Conservation (phyloP, 2,797 vertebrate genomes). For the Acipenser oxyrinchus region DNA sequence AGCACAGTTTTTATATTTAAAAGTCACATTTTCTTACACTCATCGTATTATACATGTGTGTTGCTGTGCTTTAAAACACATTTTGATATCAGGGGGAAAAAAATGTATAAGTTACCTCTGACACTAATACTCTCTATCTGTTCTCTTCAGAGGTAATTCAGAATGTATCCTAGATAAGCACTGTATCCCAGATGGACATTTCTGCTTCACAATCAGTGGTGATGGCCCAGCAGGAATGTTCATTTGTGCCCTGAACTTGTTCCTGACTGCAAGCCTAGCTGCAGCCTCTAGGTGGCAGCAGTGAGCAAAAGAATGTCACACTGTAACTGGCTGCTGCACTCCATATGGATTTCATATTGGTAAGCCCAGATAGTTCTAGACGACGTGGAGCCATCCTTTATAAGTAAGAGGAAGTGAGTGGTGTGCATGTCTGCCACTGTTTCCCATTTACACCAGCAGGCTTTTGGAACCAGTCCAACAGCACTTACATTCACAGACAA, state of each 20-base stretch:
- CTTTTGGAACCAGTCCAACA: slow-evolving; percentile 32
- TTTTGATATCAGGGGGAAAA: no score
- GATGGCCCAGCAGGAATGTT: background rate
- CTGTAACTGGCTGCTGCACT: slow-evolving; percentile 23
- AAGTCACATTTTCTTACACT: no score
- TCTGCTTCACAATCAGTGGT: no score
- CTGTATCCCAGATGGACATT: no score
- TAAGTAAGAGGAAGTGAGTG: slow-evolving; percentile 52
- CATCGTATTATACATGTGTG: no score
- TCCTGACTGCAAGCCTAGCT: slow-evolving; percentile 38
- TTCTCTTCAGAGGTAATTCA: no score
- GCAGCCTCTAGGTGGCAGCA: slow-evolving; percentile 54
- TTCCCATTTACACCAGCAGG: slow-evolving; percentile 40
- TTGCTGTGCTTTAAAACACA: no score
- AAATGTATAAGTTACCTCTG: no score
- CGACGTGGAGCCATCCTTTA: slow-evolving; percentile 60
- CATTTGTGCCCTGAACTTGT: slow-evolving; percentile 17
- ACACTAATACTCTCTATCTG: no score
- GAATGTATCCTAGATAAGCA: no score
- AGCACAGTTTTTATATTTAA: no score
- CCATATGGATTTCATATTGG: slow-evolving; percentile 71
- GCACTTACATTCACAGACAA: slow-evolving; percentile 17
- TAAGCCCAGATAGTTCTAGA: slow-evolving; percentile 57
- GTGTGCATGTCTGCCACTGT: slow-evolving; percentile 47
- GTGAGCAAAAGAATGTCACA: slow-evolving; percentile 19